Base-by-base conservation (phyloP, 2,888 invertebrate genomes). In the Amphipyra tragopoginis region DNA sequence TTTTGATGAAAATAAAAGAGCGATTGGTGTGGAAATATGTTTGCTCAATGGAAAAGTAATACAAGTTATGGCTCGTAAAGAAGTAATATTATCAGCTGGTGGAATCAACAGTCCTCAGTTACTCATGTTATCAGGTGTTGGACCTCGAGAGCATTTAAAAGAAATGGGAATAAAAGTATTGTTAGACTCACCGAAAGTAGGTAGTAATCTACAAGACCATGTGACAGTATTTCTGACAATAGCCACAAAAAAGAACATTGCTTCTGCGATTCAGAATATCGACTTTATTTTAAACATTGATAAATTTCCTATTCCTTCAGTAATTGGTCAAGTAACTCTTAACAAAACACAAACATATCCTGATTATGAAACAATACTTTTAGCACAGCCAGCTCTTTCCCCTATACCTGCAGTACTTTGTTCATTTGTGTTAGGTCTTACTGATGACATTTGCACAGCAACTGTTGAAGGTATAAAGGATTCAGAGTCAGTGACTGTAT, bases 151-250 rank as follows among this genome's bases (percentile, higher is more conserved):
- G 1, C 82, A 91, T 75, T 82, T 91, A 33, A 40, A 80, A 38
- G 75, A 83, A 34, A 57, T 83, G n/a, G 77, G 75, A 11, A 86
- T 90, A 14, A 15, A 80, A 21, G 75, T 86, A 0, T 40, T 86
- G 5, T 38, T 85, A 3, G 77, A 90, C 65, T 83, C 84, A 0
- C 86, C 87, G 2, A 51, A 72, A 5, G 89, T 91, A 0, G 91
- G 91, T 0, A 45, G 72, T 13, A 87, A 91, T 58, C 72, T 81
- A 14, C 81, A 84, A 67, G 88, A 89, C 53, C 90, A 90, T 61
- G 42, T 80, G 0, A 1, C 80, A 0, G 80, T 82, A 0, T 60
- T 80, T 0, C 59, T 86, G 21, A 0, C 14, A 75, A 5, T 59
- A 87, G 42, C 21, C 21, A 74, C 70, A 0, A 81, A 75, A 0